phyloP scores from a whole-genome alignment of 2,113 vertebrate species.

The Oryzias curvinotus region DNA sequence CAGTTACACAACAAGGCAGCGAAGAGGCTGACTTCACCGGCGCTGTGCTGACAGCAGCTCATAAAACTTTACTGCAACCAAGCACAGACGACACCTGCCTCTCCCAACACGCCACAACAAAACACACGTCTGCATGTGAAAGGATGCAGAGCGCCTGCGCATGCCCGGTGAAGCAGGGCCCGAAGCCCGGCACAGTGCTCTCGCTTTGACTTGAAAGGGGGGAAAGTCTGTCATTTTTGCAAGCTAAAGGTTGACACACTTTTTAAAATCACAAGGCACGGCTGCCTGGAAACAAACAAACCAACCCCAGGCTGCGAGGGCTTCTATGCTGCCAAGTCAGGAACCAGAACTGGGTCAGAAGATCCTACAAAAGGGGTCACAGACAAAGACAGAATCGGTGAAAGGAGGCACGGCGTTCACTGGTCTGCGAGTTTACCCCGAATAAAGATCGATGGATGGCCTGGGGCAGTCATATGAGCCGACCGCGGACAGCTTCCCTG shows the following conservation, averaged over 20 bases:
- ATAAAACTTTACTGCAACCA: constrained; percentile 36
- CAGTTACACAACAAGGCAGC: constrained; percentile 59
- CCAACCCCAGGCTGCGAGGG: background rate
- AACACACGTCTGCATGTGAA: background rate
- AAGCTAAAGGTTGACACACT: constrained; percentile 37
- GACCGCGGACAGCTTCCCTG: too few relatives aligned
- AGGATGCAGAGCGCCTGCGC: too few relatives aligned
- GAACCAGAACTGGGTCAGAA: constrained; percentile 24
- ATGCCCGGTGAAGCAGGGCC: background rate
- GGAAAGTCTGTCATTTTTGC: background rate
- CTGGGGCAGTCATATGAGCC: too few relatives aligned
- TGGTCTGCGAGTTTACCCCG: background rate
- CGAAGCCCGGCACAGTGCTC: background rate
- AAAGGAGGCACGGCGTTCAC: background rate
- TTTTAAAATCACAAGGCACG: constrained; percentile 27
- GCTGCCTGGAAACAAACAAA: constrained; percentile 29
- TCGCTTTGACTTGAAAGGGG: background rate
- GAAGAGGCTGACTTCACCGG: constrained; percentile 33
- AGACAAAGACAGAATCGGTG: constrained; percentile 3
- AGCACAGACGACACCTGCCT: constrained; percentile 51
- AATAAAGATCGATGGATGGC: too few relatives aligned
- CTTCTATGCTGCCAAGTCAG: constrained; percentile 7
- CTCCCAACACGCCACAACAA: constrained; percentile 28
- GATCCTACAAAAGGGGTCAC: background rate
- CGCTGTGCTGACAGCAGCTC: constrained; percentile 44